phyloP scores from a whole-genome alignment of 2,113 vertebrate species.

The Lampris incognitus region DNA sequence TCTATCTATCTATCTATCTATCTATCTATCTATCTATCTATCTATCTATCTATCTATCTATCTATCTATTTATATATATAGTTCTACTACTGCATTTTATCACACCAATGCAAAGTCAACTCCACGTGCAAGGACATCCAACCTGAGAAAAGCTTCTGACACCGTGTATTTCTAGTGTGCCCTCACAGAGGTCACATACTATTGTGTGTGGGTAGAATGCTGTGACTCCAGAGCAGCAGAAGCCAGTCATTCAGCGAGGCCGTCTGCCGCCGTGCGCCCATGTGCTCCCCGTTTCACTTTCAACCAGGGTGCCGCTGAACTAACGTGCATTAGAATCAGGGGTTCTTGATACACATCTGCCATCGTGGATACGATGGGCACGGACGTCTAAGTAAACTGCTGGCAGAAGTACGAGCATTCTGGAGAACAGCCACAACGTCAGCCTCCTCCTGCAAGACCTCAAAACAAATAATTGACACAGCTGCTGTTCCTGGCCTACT shows the following conservation, averaged over 20 bases:
- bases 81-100: background rate
- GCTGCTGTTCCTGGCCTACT: conserved; percentile 76
- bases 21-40: too few species aligned
- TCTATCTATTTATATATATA: too few species aligned
- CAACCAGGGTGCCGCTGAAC: background rate
- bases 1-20: too few species aligned
- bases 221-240: conserved; percentile 1
- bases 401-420: background rate
- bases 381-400: background rate
- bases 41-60: too few species aligned
- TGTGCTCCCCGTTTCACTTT: background rate
- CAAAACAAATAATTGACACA: conserved; percentile 73
- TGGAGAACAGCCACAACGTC: background rate
- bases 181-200: conserved; percentile 15
- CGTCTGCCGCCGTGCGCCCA: background rate
- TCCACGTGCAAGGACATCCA: conserved; percentile 8
- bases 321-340: background rate
- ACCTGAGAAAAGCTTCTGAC: conserved; percentile 24
- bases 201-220: background rate
- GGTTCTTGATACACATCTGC: background rate
- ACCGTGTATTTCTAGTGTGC: conserved; percentile 45
- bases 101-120: background rate
- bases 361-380: background rate
- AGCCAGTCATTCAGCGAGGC: background rate
- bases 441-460: conserved; percentile 50